Evolutionary conservation across 2,888 invertebrate genomes (phyloP).

Genomic region (Drosophila nigritarsus): DNA sequence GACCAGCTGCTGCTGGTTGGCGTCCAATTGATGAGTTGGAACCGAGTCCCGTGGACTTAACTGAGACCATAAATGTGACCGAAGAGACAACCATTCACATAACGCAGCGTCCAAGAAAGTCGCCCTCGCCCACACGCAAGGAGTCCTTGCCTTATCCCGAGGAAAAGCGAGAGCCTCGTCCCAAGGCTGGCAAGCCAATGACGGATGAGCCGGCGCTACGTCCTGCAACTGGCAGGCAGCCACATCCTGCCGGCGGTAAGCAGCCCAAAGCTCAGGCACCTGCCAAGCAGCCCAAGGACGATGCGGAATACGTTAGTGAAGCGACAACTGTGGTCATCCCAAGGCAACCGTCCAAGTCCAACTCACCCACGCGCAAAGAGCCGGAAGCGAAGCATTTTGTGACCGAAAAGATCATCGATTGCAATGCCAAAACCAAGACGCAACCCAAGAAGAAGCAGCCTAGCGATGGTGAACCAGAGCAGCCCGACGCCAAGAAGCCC

Average conservation of each 20-base stretch:
- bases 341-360: constrained; percentile 43
- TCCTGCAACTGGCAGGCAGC: not conserved
- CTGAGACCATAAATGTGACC: constrained; percentile 43
- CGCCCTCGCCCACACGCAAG: constrained; percentile 49
- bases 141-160: constrained; percentile 32
- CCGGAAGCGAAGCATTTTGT: constrained; percentile 54
- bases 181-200: constrained; percentile 8
- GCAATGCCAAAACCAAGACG: constrained; percentile 32
- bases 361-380: constrained; percentile 46
- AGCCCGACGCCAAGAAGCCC: constrained; percentile 45
- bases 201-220: not conserved
- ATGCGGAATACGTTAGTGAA: constrained; percentile 53
- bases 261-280: constrained; percentile 11
- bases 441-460: constrained; percentile 35
- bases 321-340: constrained; percentile 55
- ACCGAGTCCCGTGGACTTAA: constrained; percentile 27
- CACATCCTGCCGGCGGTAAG: constrained; percentile 8
- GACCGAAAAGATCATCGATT: constrained; percentile 69
- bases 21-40: constrained; percentile 6
- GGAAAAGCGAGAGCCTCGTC: constrained; percentile 6
- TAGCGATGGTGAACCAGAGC: constrained; percentile 39
- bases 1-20: not conserved
- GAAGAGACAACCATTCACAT: constrained; percentile 63
- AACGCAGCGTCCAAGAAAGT: constrained; percentile 42
- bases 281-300: constrained; percentile 34